Base-by-base conservation (phyloP, 2,888 invertebrate species). In the Caenorhabditis japonica region DNA sequence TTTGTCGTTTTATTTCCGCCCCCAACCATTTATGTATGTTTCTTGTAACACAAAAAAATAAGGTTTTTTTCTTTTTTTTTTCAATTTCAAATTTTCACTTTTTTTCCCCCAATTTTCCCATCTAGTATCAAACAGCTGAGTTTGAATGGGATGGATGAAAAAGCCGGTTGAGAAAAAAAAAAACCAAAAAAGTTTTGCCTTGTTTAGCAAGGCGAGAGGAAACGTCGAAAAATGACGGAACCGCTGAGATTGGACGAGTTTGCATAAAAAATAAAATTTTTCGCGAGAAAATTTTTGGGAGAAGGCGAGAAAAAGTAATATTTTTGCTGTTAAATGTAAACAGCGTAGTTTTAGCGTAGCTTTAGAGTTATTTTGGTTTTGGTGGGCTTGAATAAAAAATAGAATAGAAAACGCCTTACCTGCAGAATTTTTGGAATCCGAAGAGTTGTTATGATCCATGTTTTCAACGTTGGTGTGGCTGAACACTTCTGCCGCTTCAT, bases 261-360 rank as follows among this genome's bases (percentile, higher is more conserved):
- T 47, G 49, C 33, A 51, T 56, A 66, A 66, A 66, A 56, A 64
- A 49, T 36, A 33, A 41, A 56, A 53, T 62, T 62, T 55, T n/a
- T n/a, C n/a, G n/a, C n/a, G n/a, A n/a, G n/a, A 55, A 30, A 39
- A 55, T 62, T 53, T 21, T 21, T 47, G 55, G 30, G 49, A 25
- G 52, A 53, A 55, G 39, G 55, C 27, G 13, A 23, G 47, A 64
- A 62, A 64, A 64, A 49, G 55, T 64, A 62, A 62, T 62, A 62
- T 53, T 62, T 62, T 36, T 10, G 8, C 36, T 23, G 15, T 17
- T 38, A 7, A 30, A 10, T 5, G n/a, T n/a, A n/a, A n/a, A n/a
- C n/a, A n/a, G n/a, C n/a, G n/a, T n/a, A n/a, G n/a, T n/a, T n/a
- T n/a, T n/a, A n/a, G n/a, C n/a, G n/a, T n/a, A n/a, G n/a, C n/a